phyloP scores from a whole-genome alignment of 2,888 invertebrate species.

The Drosophila lacicola region DNA sequence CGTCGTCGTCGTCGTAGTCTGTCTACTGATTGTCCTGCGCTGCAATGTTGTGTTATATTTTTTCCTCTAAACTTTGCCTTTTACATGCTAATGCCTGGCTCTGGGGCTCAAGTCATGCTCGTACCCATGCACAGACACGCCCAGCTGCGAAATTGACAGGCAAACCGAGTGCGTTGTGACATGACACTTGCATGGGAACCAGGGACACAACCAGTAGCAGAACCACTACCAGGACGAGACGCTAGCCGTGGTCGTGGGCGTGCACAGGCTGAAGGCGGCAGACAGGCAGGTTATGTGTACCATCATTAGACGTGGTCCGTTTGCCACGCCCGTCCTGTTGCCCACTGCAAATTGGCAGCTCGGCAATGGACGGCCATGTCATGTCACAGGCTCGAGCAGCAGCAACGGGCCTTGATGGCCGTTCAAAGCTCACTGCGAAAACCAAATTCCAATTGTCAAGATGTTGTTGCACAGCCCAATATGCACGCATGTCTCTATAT shows the following conservation, averaged over 20 bases:
- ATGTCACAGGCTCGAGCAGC: constrained; percentile 56
- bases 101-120: constrained; percentile 66
- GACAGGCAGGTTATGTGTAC: constrained; percentile 70
- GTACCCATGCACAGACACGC: constrained; percentile 67
- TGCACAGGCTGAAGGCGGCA: constrained; percentile 24
- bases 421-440: constrained; percentile 76
- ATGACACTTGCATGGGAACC: constrained; percentile 75
- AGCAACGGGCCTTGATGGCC: constrained; percentile 48
- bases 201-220: constrained; percentile 29
- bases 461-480: constrained; percentile 33
- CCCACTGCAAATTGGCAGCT: constrained; percentile 74
- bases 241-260: constrained; percentile 40
- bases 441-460: constrained; percentile 76
- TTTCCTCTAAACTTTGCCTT: constrained; percentile 66
- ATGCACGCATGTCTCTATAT: constrained; percentile 2
- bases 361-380: constrained; percentile 68
- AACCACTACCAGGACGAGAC: constrained; percentile 25
- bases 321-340: constrained; percentile 74
- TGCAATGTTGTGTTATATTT: constrained; percentile 59
- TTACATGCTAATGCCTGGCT: constrained; percentile 72
- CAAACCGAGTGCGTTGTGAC: constrained; percentile 76
- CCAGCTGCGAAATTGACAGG: constrained; percentile 79
- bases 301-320: constrained; percentile 78
- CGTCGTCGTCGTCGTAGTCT: constrained; percentile 29
- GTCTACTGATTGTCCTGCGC: constrained; percentile 70